These are phyloP conservation scores for Matsumyia berberina DNA, from an alignment of 2,888 invertebrate species.

Conservation along the genomic window DNA sequence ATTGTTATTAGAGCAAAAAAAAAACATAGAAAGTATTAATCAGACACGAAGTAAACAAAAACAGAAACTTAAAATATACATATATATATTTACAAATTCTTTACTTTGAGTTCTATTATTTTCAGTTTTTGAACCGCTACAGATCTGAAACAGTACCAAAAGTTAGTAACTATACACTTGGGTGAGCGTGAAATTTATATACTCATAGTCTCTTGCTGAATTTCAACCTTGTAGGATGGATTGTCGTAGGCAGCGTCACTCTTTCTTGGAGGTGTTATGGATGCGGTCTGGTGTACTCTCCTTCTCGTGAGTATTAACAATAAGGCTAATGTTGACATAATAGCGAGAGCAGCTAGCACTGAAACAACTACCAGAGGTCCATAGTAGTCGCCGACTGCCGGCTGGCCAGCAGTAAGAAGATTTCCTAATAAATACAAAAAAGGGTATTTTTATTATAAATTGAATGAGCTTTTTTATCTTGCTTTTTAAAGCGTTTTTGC, in stretches of 20 bases:
- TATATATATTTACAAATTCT: slow-evolving; percentile 57
- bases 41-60: slow-evolving; percentile 4
- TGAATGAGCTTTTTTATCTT: no score
- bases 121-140: slow-evolving; percentile 77
- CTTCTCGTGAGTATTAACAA: slow-evolving; percentile 92
- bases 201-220: slow-evolving; percentile 97
- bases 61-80: slow-evolving; percentile 37
- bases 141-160: slow-evolving; percentile 77
- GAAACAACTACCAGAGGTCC: slow-evolving; percentile 95
- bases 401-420: slow-evolving; percentile 84
- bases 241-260: slow-evolving; percentile 96
- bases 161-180: slow-evolving; percentile 28
- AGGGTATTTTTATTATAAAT: background rate
- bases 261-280: slow-evolving; percentile 92
- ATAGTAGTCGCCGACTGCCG: slow-evolving; percentile 90
- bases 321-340: slow-evolving; percentile 91
- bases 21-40: background rate
- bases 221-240: slow-evolving; percentile 96
- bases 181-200: slow-evolving; percentile 79
- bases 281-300: slow-evolving; percentile 89
- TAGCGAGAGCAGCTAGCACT: slow-evolving; percentile 93
- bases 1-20: background rate
- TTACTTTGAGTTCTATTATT: slow-evolving; percentile 13
- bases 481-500: no score
- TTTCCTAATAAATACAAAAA: slow-evolving; percentile 83